Base-by-base conservation (phyloP, 2,888 invertebrate species). In the Heliconius aoede region DNA sequence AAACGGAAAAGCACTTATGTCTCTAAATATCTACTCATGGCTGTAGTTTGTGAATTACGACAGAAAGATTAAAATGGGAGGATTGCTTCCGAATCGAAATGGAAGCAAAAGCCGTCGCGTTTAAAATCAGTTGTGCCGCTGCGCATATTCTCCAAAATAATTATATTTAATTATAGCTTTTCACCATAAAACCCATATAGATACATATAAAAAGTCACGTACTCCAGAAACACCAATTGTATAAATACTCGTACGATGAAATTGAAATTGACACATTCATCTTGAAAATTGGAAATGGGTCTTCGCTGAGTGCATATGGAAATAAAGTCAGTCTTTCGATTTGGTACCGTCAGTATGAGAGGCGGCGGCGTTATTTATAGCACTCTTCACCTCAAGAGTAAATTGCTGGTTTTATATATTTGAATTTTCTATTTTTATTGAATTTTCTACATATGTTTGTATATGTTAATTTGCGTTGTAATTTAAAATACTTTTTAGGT, bases 231-330 rank as follows among this genome's bases (percentile, higher is more conserved):
- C 28, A 69, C 26, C 76, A 32, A 67, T 32, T 65, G 40, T 32
- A 58, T 28, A n/a, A 26, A 28, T 55, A 26, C 18, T 46, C 36
- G 32, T 51, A 73, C 58, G 58, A 26, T 60, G 71, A 61, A 64
- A 69, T 71, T 76, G 82, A 81, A 81, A 83, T 81, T 81, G 82
- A 81, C 80, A 81, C 80, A 82, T 82, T 82, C 83, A 81, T 83
- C 81, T 81, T 80, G 80, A 78, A 82, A 81, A 82, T 82, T 82
- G 82, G 79, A 78, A 79, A 76, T 80, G 81, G 79, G 77, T 80
- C 78, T 77, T 79, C 80, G 76, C 55, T 71, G 79, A 79, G 80
- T 81, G 81, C 80, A 81, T 79, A 71, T 80, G 79, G 76, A 78
- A 77, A 81, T 80, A 80, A 80, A 82, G 81, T 80, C 74, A 76